phyloP scores from a whole-genome alignment of 2,113 vertebrate species.

The Mirounga angustirostris region DNA sequence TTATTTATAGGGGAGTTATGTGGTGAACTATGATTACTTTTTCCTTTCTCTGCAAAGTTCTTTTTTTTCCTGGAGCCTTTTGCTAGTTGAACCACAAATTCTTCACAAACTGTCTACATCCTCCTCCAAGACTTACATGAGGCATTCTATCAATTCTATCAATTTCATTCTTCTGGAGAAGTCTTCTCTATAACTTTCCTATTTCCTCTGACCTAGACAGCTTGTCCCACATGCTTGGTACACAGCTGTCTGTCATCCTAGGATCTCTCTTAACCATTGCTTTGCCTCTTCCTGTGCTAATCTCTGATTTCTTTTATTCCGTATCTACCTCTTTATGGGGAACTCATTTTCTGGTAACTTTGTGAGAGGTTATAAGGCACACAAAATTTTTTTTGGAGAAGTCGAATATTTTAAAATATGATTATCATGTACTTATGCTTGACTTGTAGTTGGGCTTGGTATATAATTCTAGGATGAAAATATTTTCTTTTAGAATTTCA shows the following conservation, averaged over 20 bases:
- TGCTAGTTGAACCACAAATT: not conserved
- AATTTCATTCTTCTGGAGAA: not conserved
- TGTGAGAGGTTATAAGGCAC: not conserved
- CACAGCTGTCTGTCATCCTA: not conserved
- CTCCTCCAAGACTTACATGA: not conserved
- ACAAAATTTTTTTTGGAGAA: not conserved
- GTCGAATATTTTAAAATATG: not conserved
- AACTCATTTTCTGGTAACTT: not conserved
- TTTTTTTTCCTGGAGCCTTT: not conserved
- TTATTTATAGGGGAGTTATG: not conserved
- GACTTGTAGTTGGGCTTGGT: not conserved
- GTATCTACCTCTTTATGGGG: not conserved
- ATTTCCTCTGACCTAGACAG: not conserved
- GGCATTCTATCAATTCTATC: not conserved
- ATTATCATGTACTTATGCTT: not conserved
- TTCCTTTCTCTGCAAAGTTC: not conserved
- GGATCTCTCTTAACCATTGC: not conserved
- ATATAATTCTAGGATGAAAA: not conserved
- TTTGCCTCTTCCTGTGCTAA: not conserved
- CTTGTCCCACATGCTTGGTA: not conserved
- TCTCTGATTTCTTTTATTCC: not conserved
- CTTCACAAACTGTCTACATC: not conserved
- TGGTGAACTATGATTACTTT: not conserved
- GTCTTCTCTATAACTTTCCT: fast-evolving
- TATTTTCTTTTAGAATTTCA: not conserved